Conservation (phyloP, 2,797 vertebrate species). For the Melanotaenia boesemani region DNA sequence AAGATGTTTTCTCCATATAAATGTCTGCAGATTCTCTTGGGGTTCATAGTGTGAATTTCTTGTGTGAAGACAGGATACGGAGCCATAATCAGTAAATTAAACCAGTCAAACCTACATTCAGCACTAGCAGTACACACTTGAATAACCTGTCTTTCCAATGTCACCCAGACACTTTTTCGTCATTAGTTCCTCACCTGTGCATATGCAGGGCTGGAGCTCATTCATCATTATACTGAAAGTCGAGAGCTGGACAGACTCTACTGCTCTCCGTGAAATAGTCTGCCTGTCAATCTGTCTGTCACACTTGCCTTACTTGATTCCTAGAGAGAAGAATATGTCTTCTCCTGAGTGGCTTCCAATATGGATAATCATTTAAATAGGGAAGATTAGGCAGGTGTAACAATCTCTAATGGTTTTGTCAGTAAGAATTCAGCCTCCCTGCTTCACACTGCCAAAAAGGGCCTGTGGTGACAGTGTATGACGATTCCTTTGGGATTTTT, state of each 20-base stretch:
- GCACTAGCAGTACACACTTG: slow-evolving; percentile 26
- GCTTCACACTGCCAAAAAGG: slow-evolving; percentile 21
- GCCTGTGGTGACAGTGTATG: slow-evolving; percentile 22
- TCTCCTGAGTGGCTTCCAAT: slow-evolving; percentile 52
- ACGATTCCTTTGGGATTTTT: slow-evolving; percentile 38
- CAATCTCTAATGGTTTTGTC: slow-evolving; percentile 76
- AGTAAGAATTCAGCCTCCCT: slow-evolving; percentile 59
- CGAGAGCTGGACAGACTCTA: slow-evolving; percentile 48
- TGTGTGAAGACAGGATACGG: slow-evolving; percentile 16
- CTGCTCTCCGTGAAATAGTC: slow-evolving; percentile 63
- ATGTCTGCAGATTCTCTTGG: neutral
- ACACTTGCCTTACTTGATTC: slow-evolving; percentile 46
- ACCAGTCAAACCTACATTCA: slow-evolving; percentile 49
- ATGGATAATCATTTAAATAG: slow-evolving; percentile 68
- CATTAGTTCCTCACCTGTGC: slow-evolving; percentile 69
- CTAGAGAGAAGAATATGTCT: slow-evolving; percentile 36
- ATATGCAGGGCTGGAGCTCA: slow-evolving; percentile 53
- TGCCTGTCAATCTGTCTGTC: slow-evolving; percentile 64
- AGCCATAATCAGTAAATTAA: slow-evolving; percentile 39
- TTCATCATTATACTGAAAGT: slow-evolving; percentile 60
- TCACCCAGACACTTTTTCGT: slow-evolving; percentile 54
- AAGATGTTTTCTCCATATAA: slow-evolving; percentile 3
- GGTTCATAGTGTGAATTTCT: slow-evolving; percentile 11
- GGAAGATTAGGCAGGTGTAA: slow-evolving; percentile 72
- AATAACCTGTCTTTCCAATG: slow-evolving; percentile 42